Evolutionary conservation across 2,797 vertebrate species (phyloP), one percentile per base, ranked within the genome.

Genomic region (Meriones psammophilus): DNA sequence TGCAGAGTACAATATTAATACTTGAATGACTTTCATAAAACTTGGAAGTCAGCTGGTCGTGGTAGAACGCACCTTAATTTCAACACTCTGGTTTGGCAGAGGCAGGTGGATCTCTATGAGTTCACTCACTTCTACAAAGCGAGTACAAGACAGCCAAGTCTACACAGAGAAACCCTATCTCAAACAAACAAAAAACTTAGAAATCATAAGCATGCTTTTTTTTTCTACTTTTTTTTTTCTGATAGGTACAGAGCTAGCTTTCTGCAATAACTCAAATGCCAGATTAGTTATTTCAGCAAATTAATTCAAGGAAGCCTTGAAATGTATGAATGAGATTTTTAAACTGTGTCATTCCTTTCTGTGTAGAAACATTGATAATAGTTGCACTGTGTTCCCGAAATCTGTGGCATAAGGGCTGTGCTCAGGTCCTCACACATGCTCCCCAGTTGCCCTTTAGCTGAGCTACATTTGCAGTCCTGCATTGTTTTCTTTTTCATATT

Each of bases 281-380:
- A 93, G 26, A 77, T 87, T 92, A 85, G 30, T 56, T 94, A 12
- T 76, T 92, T 93, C 10, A 15, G 84, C 76, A n/a, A 87, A 50
- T 84, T 74, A 87, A 83, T 50, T 91, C 12, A 85, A 15, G 83
- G 79, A 89, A 58, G 64, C 39, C 78, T 46, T 68, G 10, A 50
- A 86, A 71, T 46, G 22, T 88, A 0, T 88, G 73, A 87, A 50
- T 79, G 87, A 80, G 18, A 68, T 88, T 96, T 95, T 80, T 90
- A 84, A 56, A 28, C 1, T 5, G 22, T 68, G 17, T 20, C 26
- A 46, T 92, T 28, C 24, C 33, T 94, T 94, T 96, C 39, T 88
- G 1, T 77, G 24, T 93, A 80, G 79, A 86, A 97, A 60, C 71
- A 2, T 86, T 95, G 50, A 88, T 92, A 18, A 30, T 58, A 88